Conservation (phyloP, 30 jellyfish, hydroid and myxozoan species). For the Chrysaora quinquecirrha region DNA sequence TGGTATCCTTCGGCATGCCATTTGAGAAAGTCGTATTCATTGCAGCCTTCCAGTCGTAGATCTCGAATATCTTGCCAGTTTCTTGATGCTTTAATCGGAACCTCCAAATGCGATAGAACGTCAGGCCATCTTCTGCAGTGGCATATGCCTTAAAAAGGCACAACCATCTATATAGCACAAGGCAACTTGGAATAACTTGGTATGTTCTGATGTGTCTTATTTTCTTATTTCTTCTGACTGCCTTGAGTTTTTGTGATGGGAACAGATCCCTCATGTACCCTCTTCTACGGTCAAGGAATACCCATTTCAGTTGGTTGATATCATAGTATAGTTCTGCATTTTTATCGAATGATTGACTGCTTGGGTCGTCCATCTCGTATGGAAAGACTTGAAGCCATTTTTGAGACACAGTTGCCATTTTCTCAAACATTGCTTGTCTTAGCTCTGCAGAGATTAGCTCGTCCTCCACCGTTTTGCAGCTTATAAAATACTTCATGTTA, state of each 20-base stretch:
- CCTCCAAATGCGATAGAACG: constrained; percentile 97
- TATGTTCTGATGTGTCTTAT: constrained; percentile 89
- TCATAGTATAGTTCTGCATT: constrained; percentile 90
- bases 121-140: constrained; percentile 94
- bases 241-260: constrained; percentile 52
- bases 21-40: constrained; percentile 87
- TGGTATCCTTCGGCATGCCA: constrained; percentile 77
- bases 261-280: constrained; percentile 84
- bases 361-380: constrained; percentile 82
- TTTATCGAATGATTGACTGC: constrained; percentile 57
- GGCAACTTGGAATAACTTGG: constrained; percentile 98
- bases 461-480: constrained; percentile 88
- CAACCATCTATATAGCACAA: constrained; percentile 94
- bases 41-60: constrained; percentile 99
- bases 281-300: constrained; percentile 89
- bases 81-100: constrained; percentile 86
- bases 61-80: constrained; percentile 93
- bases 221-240: constrained; percentile 47
- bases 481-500: constrained; percentile 95
- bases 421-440: constrained; percentile 80
- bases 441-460: constrained; percentile 71
- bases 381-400: constrained; percentile 95
- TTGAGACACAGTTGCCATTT: constrained; percentile 67
- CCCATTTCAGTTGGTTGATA: constrained; percentile 84
- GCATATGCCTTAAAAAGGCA: constrained; percentile 82